These are phyloP conservation scores for Stenoptilia bipunctidactyla DNA, from an alignment of 2,888 invertebrate species.

Conservation along the genomic window DNA sequence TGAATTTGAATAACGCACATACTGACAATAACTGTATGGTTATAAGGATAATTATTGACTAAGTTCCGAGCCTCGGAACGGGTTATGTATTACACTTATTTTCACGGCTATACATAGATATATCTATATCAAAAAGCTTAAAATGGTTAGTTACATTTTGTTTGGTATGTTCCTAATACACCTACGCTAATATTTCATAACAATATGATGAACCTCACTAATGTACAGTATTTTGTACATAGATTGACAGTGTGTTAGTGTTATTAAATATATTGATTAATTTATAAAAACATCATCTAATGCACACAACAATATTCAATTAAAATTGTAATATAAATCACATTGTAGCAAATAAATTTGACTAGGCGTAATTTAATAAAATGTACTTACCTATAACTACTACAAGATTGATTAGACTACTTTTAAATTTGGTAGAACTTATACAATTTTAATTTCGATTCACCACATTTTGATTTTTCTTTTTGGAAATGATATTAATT, in stretches of 20 bases:
- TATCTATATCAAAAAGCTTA: no score
- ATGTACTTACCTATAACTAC: not conserved
- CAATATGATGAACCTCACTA: no score
- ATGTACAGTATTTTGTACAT: not conserved
- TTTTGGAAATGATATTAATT: no score
- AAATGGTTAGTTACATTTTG: no score
- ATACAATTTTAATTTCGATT: not conserved
- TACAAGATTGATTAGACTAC: not conserved
- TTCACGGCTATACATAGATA: no score
- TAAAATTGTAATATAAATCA: not conserved
- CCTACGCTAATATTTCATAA: no score
- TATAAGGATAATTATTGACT: not conserved
- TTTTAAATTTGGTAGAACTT: not conserved
- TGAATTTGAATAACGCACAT: slow-evolving; percentile 1
- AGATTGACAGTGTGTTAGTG: not conserved
- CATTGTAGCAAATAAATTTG: not conserved
- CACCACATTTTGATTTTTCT: no score
- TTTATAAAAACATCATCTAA: not conserved
- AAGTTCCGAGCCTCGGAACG: no score
- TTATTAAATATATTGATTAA: not conserved
- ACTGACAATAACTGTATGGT: not conserved
- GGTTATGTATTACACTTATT: no score
- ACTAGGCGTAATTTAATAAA: not conserved
- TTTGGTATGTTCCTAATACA: no score
- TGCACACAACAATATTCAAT: not conserved